phyloP scores from a whole-genome alignment of 2,888 invertebrate species.

The Callinectes sapidus region DNA sequence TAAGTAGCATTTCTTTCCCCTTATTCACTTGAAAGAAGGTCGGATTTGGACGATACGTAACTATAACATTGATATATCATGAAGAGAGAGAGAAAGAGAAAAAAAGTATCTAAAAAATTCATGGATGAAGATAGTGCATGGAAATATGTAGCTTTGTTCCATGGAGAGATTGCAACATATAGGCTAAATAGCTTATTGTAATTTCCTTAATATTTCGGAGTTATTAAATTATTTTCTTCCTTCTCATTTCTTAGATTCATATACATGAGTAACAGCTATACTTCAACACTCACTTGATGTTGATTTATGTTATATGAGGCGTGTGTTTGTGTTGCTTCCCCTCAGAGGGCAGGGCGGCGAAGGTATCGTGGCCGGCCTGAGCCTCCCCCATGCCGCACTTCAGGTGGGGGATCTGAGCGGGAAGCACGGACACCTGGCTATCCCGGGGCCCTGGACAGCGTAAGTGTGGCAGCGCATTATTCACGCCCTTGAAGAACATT shows the following conservation, averaged over 20 bases:
- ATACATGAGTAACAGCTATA: too few species aligned
- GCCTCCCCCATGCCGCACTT: background rate
- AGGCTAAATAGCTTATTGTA: too few species aligned
- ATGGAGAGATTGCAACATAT: too few species aligned
- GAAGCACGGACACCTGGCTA: constrained; percentile 4
- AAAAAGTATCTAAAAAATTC: too few species aligned
- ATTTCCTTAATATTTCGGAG: background rate
- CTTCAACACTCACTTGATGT: background rate
- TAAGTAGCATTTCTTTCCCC: background rate
- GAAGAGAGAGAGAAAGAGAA: too few species aligned
- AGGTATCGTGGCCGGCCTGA: background rate
- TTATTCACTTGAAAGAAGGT: background rate
- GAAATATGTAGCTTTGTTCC: too few species aligned
- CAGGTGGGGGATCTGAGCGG: background rate
- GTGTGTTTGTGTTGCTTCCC: background rate
- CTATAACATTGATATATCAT: too few species aligned
- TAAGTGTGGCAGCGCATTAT: background rate
- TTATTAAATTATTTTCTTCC: background rate
- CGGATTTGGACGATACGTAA: background rate
- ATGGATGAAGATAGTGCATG: too few species aligned
- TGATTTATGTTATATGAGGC: background rate
- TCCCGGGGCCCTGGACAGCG: background rate
- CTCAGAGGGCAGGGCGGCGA: background rate
- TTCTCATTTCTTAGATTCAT: background rate
- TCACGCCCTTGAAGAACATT: background rate